These are phyloP conservation scores for Cyanocitta stelleri DNA, from an alignment of 2,113 vertebrate genomes.

Conservation along the genomic window DNA sequence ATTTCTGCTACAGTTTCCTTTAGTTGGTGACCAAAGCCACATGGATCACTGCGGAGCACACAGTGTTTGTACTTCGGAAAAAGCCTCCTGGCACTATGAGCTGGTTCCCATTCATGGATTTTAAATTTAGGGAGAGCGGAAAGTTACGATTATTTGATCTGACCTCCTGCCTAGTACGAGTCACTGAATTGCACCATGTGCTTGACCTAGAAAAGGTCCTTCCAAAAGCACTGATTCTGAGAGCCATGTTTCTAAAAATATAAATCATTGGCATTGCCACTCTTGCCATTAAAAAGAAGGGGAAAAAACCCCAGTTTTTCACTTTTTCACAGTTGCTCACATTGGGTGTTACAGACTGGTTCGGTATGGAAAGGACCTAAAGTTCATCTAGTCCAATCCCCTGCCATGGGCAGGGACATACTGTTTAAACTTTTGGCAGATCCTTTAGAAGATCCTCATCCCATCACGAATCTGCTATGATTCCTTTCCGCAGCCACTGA, in stretches of 20 bases:
- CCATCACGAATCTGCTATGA: not conserved
- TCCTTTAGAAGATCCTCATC: not conserved
- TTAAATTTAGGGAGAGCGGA: not conserved
- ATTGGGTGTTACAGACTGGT: not conserved
- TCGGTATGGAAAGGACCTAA: not conserved
- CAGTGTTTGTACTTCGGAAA: not conserved
- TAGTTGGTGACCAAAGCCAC: not conserved
- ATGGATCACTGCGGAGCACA: not conserved
- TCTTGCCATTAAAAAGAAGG: not conserved
- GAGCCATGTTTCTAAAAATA: not conserved
- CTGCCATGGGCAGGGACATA: not conserved
- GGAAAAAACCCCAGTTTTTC: not conserved
- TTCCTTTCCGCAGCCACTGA: not conserved
- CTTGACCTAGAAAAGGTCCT: not conserved
- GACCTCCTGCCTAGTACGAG: not conserved
- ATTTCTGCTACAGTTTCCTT: not conserved
- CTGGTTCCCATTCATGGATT: not conserved
- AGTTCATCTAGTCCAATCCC: not conserved
- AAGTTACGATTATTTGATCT: not conserved
- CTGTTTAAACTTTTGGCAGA: not conserved
- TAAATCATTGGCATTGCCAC: not conserved
- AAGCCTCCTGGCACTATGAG: not conserved
- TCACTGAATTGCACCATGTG: not conserved
- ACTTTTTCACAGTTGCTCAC: not conserved
- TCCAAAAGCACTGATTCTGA: not conserved